Conservation (phyloP, 1,140 invertebrate species). For the Triops cancriformis region DNA sequence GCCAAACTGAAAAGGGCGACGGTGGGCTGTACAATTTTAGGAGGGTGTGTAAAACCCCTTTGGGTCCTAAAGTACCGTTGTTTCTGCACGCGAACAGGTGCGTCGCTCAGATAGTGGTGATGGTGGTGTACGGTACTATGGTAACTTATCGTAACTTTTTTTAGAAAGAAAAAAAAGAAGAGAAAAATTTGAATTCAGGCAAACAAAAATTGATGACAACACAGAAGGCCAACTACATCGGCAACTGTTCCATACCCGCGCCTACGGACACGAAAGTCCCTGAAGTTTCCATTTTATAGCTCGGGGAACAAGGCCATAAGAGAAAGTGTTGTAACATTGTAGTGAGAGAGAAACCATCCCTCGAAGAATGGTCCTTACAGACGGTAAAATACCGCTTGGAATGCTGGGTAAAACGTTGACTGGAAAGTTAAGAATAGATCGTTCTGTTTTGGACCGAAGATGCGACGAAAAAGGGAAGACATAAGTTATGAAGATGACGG, state of each 20-base stretch:
- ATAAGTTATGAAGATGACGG: background rate
- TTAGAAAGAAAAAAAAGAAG: too few species aligned
- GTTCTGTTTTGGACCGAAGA: background rate
- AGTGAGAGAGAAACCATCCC: background rate
- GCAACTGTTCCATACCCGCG: background rate
- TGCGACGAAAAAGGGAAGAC: background rate
- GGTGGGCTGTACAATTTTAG: background rate
- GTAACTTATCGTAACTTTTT: background rate
- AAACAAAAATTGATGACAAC: too few species aligned
- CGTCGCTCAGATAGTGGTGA: background rate
- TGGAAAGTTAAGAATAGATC: background rate
- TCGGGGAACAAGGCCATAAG: conserved; percentile 9
- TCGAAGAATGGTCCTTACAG: background rate
- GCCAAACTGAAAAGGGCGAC: background rate
- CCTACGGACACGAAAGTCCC: conserved; percentile 4
- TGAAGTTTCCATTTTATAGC: conserved; percentile 1
- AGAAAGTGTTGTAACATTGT: background rate
- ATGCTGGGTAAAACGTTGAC: background rate
- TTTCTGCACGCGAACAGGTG: background rate
- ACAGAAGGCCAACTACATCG: background rate
- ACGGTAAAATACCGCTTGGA: background rate
- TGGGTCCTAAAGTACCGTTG: background rate
- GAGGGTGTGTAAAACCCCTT: background rate
- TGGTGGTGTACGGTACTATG: background rate
- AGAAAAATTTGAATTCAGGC: too few species aligned